A percentile compares a stretch with the other conserved stretches of the same genome.
Evolutionary conservation across 2,888 invertebrate species (phyloP).

Genomic region (Malthinus flaveolus): DNA sequence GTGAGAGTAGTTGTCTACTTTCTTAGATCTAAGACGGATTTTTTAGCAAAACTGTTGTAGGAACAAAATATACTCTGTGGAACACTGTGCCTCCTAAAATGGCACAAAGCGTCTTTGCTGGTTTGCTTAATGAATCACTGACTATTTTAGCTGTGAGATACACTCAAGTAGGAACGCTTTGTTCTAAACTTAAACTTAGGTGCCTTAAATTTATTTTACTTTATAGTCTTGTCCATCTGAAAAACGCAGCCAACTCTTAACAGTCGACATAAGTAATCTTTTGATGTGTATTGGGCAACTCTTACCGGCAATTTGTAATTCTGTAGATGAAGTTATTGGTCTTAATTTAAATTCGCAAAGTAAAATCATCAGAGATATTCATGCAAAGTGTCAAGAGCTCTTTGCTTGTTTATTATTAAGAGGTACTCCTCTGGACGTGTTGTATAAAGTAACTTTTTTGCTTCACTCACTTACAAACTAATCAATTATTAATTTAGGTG

Average conservation of each 20-base stretch:
- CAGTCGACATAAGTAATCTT: conserved; percentile 76
- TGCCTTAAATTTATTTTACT: conserved; percentile 1
- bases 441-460: conserved; percentile 68
- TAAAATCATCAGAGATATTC: conserved; percentile 77
- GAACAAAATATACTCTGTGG: conserved; percentile 81
- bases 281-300: conserved; percentile 75
- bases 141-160: conserved; percentile 80
- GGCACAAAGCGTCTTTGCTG: conserved; percentile 82
- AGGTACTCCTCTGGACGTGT: conserved; percentile 73
- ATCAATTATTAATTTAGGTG: conserved; percentile 46
- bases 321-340: conserved; percentile 66
- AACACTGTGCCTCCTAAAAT: conserved; percentile 86
- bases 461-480: neutral
- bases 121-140: conserved; percentile 83
- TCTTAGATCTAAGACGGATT: too few species aligned
- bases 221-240: conserved; percentile 67
- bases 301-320: conserved; percentile 68
- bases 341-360: conserved; percentile 61
- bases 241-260: conserved; percentile 61
- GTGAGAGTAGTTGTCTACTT: conserved; percentile 49
- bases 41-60: conserved; percentile 48
- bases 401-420: conserved; percentile 74
- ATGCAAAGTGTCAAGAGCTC: conserved; percentile 80
- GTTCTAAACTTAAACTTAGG: neutral
- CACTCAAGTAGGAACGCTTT: conserved; percentile 64